Evolutionary conservation across 2,888 invertebrate species (phyloP).

Genomic region (Brachyopa scutellaris): DNA sequence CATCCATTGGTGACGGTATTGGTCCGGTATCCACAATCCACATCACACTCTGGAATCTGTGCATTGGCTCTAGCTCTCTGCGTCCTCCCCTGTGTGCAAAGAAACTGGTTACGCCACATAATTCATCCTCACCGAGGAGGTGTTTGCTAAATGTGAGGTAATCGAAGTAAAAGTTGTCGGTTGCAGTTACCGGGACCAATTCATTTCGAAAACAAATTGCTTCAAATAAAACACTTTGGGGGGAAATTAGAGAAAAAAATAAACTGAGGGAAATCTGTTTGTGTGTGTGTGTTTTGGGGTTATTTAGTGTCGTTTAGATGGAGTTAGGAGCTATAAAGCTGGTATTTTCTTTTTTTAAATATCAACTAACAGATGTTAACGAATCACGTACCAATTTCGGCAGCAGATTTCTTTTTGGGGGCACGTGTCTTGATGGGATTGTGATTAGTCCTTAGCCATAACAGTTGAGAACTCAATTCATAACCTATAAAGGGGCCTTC

Average conservation of each 20-base stretch:
- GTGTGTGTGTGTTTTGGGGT: background rate
- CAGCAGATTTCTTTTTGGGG: too few relatives aligned
- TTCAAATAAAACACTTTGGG: constrained; percentile 9
- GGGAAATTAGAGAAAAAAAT: background rate
- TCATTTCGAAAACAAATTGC: constrained; percentile 21
- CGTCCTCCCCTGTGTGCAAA: too few relatives aligned
- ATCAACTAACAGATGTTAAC: too few relatives aligned
- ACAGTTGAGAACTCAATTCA: too few relatives aligned
- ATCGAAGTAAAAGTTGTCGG: constrained; percentile 51
- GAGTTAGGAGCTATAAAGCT: too few relatives aligned
- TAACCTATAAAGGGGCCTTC: too few relatives aligned
- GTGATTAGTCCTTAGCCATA: too few relatives aligned
- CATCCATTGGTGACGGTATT: constrained; percentile 10
- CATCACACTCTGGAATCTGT: background rate
- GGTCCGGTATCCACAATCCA: background rate
- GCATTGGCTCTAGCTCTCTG: too few relatives aligned
- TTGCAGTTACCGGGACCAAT: constrained; percentile 20
- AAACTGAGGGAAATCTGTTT: background rate
- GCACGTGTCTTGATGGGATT: too few relatives aligned
- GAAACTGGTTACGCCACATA: constrained; percentile 22
- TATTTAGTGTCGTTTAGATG: background rate
- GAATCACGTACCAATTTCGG: too few relatives aligned
- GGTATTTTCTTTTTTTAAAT: too few relatives aligned
- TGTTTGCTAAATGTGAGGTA: constrained; percentile 20
- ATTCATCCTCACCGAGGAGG: constrained; percentile 21